Evolutionary conservation across 2,797 vertebrate genomes (phyloP).

Genomic region (Spatula clypeata): DNA sequence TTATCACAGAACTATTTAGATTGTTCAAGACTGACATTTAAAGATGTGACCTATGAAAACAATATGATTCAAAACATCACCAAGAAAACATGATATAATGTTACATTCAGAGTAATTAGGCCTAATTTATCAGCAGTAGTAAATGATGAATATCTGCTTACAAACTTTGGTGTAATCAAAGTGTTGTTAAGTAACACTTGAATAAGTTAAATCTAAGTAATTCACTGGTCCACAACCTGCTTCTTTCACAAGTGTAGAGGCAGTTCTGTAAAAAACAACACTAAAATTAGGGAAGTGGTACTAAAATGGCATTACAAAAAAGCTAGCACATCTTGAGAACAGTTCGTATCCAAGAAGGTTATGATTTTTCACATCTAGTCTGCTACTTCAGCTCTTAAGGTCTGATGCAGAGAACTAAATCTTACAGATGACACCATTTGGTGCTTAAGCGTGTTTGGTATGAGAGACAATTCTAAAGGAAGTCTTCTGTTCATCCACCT

Average conservation of each 20-base stretch:
- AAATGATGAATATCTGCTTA: background rate
- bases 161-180: background rate
- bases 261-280: background rate
- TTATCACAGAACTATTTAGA: background rate
- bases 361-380: background rate
- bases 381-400: background rate
- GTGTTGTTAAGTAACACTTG: background rate
- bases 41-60: background rate
- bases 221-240: background rate
- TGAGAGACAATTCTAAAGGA: background rate
- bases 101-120: background rate
- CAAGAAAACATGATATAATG: background rate
- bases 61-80: background rate
- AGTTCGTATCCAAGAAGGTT: background rate
- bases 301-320: background rate
- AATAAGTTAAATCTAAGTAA: background rate
- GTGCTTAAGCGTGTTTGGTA: background rate
- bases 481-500: background rate
- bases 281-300: background rate
- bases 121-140: accelerated
- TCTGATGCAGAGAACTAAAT: background rate
- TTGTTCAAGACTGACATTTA: background rate
- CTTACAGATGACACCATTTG: background rate
- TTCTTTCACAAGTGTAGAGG: background rate
- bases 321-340: background rate